Evolutionary conservation across 1,140 invertebrate species (phyloP).

Genomic region (Drosophila sucinea): DNA sequence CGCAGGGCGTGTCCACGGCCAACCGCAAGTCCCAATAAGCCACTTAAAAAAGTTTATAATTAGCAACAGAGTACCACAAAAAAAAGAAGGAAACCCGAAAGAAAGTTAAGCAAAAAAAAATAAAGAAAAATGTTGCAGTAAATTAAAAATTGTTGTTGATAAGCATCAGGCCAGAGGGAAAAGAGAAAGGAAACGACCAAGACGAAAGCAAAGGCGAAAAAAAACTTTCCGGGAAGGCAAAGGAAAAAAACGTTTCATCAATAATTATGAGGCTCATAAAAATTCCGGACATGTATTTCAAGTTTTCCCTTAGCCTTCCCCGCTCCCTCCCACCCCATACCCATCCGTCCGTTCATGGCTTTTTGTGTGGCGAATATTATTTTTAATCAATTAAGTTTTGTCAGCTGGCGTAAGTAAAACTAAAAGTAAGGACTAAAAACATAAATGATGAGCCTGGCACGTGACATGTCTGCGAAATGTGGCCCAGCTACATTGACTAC

Average conservation of each 20-base stretch:
- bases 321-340: neutral
- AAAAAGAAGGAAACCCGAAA: constrained; percentile 22
- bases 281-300: constrained; percentile 42
- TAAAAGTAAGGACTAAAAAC: constrained; percentile 45
- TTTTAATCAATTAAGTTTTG: constrained; percentile 78
- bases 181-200: neutral
- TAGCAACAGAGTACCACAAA: constrained; percentile 57
- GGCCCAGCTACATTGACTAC: constrained; percentile 3
- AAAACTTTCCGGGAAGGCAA: neutral
- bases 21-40: constrained; percentile 77
- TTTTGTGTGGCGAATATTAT: constrained; percentile 58
- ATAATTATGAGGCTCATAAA: constrained; percentile 55
- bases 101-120: constrained; percentile 11
- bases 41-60: constrained; percentile 81
- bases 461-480: constrained; percentile 72
- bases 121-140: constrained; percentile 39
- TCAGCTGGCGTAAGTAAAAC: constrained; percentile 50
- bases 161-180: constrained; percentile 35
- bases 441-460: constrained; percentile 71
- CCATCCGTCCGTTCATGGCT: neutral
- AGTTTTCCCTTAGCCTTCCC: constrained; percentile 12
- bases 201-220: neutral
- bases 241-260: constrained; percentile 27
- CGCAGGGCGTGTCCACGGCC: constrained; percentile 33
- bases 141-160: constrained; percentile 60